Conservation (phyloP, 2,888 invertebrate genomes). For the Metopia argyrocephala region DNA sequence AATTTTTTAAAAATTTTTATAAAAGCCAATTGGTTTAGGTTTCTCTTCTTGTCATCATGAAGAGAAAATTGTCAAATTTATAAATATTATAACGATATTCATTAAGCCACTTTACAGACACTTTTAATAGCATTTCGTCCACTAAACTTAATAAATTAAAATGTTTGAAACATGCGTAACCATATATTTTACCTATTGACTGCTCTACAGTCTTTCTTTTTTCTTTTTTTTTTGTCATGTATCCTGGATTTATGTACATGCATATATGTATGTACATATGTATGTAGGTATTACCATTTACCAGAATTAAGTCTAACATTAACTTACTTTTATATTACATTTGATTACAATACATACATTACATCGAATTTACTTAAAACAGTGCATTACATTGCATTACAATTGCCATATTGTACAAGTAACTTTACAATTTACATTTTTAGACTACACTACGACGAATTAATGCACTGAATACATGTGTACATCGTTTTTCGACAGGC, state of each 20-base stretch:
- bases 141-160: background rate
- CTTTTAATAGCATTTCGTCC: no score
- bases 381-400: conserved; percentile 7
- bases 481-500: background rate
- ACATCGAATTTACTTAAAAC: conserved; percentile 18
- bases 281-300: no score
- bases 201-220: background rate
- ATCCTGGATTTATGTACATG: no score
- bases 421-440: background rate
- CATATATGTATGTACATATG: no score
- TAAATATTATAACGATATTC: no score
- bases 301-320: conserved; percentile 33
- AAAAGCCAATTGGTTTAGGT: no score
- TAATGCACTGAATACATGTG: background rate
- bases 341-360: conserved; percentile 1
- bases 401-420: conserved; percentile 17
- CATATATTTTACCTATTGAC: conserved; percentile 28
- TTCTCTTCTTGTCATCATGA: no score
- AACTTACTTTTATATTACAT: conserved; percentile 30
- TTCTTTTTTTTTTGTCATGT: no score
- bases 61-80: no score
- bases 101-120: no score
- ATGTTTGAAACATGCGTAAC: conserved; percentile 32
- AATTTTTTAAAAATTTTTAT: no score
- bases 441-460: background rate